Evolutionary conservation across 2,888 invertebrate species (phyloP).

Genomic region (Vandiemenella viatica): DNA sequence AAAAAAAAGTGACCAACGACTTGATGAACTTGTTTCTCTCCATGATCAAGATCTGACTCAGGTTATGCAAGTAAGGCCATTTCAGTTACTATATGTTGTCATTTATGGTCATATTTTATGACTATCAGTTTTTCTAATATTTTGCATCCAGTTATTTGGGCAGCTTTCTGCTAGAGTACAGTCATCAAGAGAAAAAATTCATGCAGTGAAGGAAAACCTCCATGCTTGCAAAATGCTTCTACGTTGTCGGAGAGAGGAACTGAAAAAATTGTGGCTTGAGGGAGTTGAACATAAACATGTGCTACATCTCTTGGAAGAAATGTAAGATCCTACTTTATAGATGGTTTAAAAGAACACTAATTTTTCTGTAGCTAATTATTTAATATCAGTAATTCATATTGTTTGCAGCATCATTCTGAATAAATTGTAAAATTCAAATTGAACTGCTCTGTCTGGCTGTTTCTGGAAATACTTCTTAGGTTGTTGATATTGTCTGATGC

Average conservation of each 20-base stretch:
- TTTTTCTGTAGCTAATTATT: too few relatives aligned
- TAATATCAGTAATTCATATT: too few relatives aligned
- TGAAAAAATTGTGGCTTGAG: conserved; percentile 86
- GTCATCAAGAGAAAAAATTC: conserved; percentile 58
- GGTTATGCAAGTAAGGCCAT: conserved; percentile 43
- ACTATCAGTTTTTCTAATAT: neutral
- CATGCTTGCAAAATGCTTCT: conserved; percentile 71
- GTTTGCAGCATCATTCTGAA: too few relatives aligned
- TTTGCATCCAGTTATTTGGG: conserved; percentile 24
- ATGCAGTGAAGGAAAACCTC: conserved; percentile 63
- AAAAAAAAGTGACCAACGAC: conserved; percentile 74
- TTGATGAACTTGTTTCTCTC: conserved; percentile 75
- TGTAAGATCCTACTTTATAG: conserved; percentile 56
- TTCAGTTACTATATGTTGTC: neutral
- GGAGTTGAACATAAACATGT: conserved; percentile 92
- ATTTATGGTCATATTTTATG: neutral
- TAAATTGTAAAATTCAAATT: too few relatives aligned
- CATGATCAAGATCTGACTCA: conserved; percentile 79
- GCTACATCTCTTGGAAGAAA: conserved; percentile 73
- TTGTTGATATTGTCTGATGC: too few relatives aligned
- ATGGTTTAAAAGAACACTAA: neutral
- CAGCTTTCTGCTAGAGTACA: conserved; percentile 59
- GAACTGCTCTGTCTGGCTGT: too few relatives aligned
- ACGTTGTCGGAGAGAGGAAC: conserved; percentile 80
- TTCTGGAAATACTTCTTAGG: too few relatives aligned